Evolutionary conservation across 2,113 vertebrate genomes (phyloP).

Genomic region (Onychorhynchus coronatus): DNA sequence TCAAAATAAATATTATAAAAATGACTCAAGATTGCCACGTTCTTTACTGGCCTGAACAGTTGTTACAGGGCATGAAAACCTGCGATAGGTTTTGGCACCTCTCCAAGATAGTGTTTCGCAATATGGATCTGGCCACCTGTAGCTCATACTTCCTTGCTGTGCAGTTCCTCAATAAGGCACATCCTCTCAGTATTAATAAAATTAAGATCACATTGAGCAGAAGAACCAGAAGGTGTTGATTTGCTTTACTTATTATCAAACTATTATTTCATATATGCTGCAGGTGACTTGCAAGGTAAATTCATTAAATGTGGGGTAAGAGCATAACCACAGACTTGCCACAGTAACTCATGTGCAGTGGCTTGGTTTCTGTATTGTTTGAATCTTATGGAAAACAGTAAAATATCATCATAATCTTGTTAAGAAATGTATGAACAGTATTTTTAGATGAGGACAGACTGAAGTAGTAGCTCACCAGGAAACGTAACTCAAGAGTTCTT

Average conservation of each 20-base stretch:
- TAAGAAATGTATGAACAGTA: neutral
- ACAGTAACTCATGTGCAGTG: neutral
- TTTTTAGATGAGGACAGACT: neutral
- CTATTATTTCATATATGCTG: neutral
- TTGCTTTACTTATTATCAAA: neutral
- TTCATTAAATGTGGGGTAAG: neutral
- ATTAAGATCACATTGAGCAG: neutral
- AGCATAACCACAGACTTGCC: neutral
- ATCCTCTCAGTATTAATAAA: neutral
- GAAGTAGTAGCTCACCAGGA: neutral
- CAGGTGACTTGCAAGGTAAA: neutral
- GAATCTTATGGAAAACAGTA: neutral
- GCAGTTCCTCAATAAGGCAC: neutral
- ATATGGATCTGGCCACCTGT: neutral
- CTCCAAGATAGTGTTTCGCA: neutral
- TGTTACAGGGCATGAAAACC: neutral
- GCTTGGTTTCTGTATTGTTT: neutral
- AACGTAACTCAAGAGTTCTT: neutral
- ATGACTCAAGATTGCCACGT: neutral
- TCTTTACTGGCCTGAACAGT: neutral
- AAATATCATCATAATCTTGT: neutral
- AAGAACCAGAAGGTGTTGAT: neutral
- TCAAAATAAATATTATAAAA: conserved; percentile 54
- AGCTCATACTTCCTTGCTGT: neutral
- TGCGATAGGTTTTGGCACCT: neutral